Base-by-base conservation (phyloP, 2,888 invertebrate genomes). In the Lithophane socia region DNA sequence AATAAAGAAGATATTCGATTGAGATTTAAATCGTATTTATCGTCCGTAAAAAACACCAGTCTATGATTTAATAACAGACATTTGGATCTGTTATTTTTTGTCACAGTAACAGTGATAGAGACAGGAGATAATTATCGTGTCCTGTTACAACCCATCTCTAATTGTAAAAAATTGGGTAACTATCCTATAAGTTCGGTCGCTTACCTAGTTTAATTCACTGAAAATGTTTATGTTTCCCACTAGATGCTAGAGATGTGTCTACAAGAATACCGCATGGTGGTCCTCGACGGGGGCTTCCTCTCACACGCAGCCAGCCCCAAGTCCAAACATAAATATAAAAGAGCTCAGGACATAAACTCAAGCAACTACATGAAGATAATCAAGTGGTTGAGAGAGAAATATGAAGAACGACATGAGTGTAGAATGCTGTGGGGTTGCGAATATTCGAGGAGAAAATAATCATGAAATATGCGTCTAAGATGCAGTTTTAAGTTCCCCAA, bases 171-270 rank as follows among this genome's bases (percentile, higher is more conserved):
- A 1, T 61, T 2, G 29, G 16, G 10, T 10, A 61, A 18, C 21
- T 37, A 10, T 29, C 7, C 7, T 18, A 52, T 52, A 18, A 49
- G 12, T 49, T 18, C 12, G 18, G 18, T 13, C 42, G 8, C n/a
- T 65, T 66, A 0, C 9, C 56, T 24, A 9, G 24, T 37, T 16
- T 5, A 49, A 49, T 18, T 44, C 0, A 60, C 7, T 24, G 24
- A 8, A n/a, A 29, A 8, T 18, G 0, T 16, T 0, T 56, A 4
- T 37, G 0, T n/a, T 80, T 24, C 29, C 0, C 10, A 18, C 21
- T 93, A 98, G 98, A 98, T 98, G 98, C 94, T 98, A 90, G 98
- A 98, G 93, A 97, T 98, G 97, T 98, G 98, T 92, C 97, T 98
- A 82, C 96, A 97, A 92, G 97, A 97, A 86, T 98, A 98, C 92